Evolutionary conservation across 2,113 vertebrate species (phyloP).

Genomic region (Sceloporus tristichus): DNA sequence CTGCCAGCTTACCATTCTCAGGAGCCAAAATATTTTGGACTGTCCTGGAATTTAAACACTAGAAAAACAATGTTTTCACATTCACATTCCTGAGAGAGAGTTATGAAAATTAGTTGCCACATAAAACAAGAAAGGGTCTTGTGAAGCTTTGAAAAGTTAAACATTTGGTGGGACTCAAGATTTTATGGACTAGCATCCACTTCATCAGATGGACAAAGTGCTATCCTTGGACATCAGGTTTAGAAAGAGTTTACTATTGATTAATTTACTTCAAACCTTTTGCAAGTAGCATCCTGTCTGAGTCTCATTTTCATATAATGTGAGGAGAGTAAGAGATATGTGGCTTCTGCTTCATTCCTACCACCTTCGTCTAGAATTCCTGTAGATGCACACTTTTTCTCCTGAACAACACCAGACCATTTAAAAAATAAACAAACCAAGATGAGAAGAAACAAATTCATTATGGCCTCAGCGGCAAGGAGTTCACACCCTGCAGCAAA

Average conservation of each 20-base stretch:
- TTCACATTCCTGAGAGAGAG: not conserved
- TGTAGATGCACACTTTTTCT: not conserved
- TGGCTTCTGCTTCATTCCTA: not conserved
- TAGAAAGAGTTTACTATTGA: too few relatives aligned
- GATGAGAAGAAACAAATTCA: constrained; percentile 11
- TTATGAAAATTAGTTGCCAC: not conserved
- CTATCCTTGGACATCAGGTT: too few relatives aligned
- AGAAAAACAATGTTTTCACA: not conserved
- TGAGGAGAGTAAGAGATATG: not conserved
- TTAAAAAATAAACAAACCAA: not conserved
- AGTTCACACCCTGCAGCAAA: not conserved
- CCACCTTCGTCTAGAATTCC: not conserved
- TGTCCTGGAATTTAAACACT: not conserved
- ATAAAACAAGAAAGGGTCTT: not conserved
- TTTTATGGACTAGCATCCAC: too few relatives aligned
- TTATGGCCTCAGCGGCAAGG: constrained; percentile 16
- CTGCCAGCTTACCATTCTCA: too few relatives aligned
- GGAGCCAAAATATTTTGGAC: too few relatives aligned
- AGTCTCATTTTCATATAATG: not conserved
- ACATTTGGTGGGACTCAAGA: too few relatives aligned
- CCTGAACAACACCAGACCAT: not conserved
- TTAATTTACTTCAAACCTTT: not conserved
- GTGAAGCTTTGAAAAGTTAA: too few relatives aligned
- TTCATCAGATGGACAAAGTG: not conserved
- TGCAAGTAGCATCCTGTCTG: not conserved